Evolutionary conservation across 1,140 invertebrate species (phyloP).

Genomic region (Caenorhabditis brenneri): DNA sequence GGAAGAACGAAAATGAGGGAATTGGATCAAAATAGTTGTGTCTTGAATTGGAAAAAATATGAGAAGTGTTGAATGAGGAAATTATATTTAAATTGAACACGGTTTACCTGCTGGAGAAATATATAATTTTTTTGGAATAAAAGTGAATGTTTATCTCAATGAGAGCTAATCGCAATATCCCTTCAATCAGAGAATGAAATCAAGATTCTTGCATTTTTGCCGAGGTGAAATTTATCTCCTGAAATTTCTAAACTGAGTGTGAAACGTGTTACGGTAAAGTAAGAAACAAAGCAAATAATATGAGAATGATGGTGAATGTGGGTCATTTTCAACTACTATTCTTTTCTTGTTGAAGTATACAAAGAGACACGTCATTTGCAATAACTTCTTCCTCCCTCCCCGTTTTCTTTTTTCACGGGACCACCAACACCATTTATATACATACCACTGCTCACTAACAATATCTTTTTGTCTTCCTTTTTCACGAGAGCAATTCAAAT

Average conservation of each 20-base stretch:
- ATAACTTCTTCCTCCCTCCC: neutral
- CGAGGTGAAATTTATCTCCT: no score
- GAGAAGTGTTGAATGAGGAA: neutral
- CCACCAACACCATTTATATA: slow-evolving; percentile 12
- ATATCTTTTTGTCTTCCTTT: neutral
- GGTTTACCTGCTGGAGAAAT: no score
- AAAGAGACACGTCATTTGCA: slow-evolving; percentile 19
- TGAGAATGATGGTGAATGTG: neutral
- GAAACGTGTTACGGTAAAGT: no score
- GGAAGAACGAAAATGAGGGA: neutral
- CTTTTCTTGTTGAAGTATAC: neutral
- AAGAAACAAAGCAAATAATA: no score
- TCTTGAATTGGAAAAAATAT: neutral
- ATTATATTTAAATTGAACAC: neutral
- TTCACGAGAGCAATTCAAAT: neutral
- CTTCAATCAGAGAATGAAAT: no score
- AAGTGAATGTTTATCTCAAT: no score
- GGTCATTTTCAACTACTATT: neutral
- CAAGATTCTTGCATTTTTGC: no score
- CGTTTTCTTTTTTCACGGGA: neutral
- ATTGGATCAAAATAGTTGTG: slow-evolving; percentile 16
- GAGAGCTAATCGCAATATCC: no score
- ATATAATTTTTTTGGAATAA: no score
- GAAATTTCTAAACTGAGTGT: no score
- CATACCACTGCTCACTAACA: slow-evolving; percentile 30